A percentile compares a stretch with the other conserved stretches of the same genome.
phyloP scores from a whole-genome alignment of 2,113 vertebrate genomes.

The Tachycineta bicolor region DNA sequence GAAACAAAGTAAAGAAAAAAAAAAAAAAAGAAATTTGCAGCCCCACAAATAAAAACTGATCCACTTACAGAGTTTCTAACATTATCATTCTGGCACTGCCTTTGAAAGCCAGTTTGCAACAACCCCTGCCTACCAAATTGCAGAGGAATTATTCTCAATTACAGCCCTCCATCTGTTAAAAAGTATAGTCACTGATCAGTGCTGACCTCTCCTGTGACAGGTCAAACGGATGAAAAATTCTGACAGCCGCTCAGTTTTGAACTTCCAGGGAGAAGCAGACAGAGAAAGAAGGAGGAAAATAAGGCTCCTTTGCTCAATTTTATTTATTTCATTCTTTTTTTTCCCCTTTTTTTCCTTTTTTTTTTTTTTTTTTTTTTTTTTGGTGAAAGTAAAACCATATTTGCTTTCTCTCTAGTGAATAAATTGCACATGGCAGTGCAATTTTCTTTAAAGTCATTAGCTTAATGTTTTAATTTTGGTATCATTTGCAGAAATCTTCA shows the following conservation, averaged over 20 bases:
- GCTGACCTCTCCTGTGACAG: constrained; percentile 74
- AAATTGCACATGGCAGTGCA: constrained; percentile 59
- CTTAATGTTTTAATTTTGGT: constrained; percentile 72
- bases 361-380: not conserved
- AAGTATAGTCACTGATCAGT: constrained; percentile 72
- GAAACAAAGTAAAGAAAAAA: constrained; percentile 34
- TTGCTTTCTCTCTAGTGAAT: constrained; percentile 38
- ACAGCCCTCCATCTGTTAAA: constrained; percentile 76
- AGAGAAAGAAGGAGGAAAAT: not conserved
- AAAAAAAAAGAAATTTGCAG: not conserved
- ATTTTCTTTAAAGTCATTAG: constrained; percentile 72
- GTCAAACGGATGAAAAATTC: constrained; percentile 75
- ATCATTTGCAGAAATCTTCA: constrained; percentile 64
- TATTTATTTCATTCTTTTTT: not conserved
- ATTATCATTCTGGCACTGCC: constrained; percentile 42
- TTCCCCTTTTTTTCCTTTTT: not conserved
- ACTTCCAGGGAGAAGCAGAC: not conserved
- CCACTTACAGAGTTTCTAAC: constrained; percentile 37
- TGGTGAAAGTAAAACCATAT: not conserved
- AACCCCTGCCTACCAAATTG: constrained; percentile 74
- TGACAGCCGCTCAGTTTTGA: constrained; percentile 68
- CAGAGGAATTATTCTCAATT: constrained; percentile 83
- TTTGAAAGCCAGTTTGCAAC: constrained; percentile 70
- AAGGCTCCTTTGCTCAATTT: not conserved
- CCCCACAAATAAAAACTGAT: constrained; percentile 49